Conservation (phyloP, 2,113 vertebrate species). For the Canis aureus region DNA sequence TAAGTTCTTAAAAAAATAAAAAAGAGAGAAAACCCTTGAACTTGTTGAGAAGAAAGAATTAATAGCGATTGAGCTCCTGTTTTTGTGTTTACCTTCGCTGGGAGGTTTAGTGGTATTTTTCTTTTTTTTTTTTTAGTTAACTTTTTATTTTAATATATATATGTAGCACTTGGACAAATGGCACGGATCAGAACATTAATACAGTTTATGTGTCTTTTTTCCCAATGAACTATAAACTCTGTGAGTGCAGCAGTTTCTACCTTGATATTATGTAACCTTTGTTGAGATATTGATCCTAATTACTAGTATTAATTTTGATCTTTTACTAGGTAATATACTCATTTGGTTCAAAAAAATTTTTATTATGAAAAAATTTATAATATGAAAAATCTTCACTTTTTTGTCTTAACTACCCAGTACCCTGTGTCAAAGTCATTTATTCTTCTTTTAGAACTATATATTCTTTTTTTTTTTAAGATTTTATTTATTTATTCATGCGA, state of each 20-base stretch:
- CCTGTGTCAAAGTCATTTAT: background rate
- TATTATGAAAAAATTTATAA: slow-evolving; percentile 21
- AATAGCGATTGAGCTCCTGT: background rate
- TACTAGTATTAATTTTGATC: slow-evolving; percentile 29
- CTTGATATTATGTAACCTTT: background rate
- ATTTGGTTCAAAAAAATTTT: slow-evolving; percentile 14
- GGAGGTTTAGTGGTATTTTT: background rate
- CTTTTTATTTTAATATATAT: background rate
- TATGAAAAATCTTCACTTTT: background rate
- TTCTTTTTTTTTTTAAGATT: no score
- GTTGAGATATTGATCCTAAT: background rate
- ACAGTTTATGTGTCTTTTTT: slow-evolving; percentile 24
- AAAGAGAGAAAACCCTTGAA: background rate
- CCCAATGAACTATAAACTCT: background rate
- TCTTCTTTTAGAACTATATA: slow-evolving; percentile 21
- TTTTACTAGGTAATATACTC: background rate
- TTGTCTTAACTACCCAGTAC: background rate
- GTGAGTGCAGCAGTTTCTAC: background rate
- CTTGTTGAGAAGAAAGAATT: background rate
- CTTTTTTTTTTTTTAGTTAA: background rate
- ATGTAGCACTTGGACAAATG: background rate
- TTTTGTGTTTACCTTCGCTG: background rate
- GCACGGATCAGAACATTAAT: background rate
- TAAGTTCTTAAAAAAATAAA: slow-evolving; percentile 3
- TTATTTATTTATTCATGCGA: no score